Percentiles rank a stretch among this genome's conserved stretches.
Evolutionary conservation across 2,888 invertebrate genomes (phyloP).

Genomic region (Melieria picta): DNA sequence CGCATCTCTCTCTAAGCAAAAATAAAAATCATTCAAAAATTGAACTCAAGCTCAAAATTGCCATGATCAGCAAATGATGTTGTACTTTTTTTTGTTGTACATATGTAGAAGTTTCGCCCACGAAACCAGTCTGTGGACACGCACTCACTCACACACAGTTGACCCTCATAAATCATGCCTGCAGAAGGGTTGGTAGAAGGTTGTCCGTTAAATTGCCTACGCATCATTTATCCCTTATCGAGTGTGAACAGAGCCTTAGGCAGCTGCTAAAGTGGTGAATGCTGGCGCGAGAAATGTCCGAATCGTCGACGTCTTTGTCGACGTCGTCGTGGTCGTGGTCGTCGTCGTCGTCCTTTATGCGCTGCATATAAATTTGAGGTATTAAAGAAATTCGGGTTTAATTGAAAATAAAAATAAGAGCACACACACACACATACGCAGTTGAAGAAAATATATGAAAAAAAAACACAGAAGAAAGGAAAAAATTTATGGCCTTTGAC

Average conservation of each 20-base stretch:
- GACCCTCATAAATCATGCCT: too few species aligned
- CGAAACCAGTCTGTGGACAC: too few species aligned
- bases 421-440: constrained; percentile 38
- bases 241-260: background rate
- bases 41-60: too few species aligned
- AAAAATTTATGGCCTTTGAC: constrained; percentile 53
- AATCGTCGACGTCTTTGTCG: too few species aligned
- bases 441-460: background rate
- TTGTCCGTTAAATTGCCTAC: background rate
- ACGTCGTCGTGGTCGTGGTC: too few species aligned
- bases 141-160: too few species aligned
- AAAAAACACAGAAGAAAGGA: background rate
- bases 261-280: background rate
- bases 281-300: background rate
- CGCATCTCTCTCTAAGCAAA: too few species aligned
- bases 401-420: constrained; percentile 58
- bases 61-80: too few species aligned
- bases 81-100: too few species aligned
- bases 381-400: constrained; percentile 60
- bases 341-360: constrained; percentile 3
- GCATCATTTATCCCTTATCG: background rate
- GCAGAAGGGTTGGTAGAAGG: background rate
- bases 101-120: too few species aligned
- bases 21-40: too few species aligned
- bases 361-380: constrained; percentile 49